These are phyloP conservation scores for Poeciliopsis paucimaculata DNA, from an alignment of 2,797 vertebrate genomes.

Conservation along the genomic window DNA sequence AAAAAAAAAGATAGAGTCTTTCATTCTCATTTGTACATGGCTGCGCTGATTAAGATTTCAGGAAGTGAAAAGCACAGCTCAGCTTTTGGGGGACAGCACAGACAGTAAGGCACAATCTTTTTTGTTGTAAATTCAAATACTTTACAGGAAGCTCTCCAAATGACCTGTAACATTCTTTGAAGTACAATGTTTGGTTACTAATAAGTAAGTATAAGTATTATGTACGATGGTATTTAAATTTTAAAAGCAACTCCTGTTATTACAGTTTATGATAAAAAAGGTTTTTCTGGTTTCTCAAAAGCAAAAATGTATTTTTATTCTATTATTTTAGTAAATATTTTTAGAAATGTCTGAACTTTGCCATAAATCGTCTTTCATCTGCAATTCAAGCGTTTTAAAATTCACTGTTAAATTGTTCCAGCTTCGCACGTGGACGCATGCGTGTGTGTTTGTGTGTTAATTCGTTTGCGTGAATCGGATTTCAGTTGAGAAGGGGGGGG, in stretches of 20 bases:
- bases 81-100: constrained; percentile 63
- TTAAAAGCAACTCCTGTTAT: neutral
- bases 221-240: neutral
- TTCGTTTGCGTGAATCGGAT: constrained; percentile 38
- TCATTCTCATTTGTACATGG: constrained; percentile 41
- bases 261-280: neutral
- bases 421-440: neutral
- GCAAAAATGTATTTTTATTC: neutral
- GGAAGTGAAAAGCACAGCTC: constrained; percentile 50
- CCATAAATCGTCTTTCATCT: neutral
- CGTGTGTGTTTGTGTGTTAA: constrained; percentile 18
- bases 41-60: constrained; percentile 40
- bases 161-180: constrained; percentile 81
- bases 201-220: no score
- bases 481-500: neutral
- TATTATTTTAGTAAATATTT: neutral
- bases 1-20: constrained; percentile 32
- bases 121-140: constrained; percentile 87
- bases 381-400: constrained; percentile 17
- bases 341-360: neutral
- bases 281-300: neutral
- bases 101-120: constrained; percentile 61
- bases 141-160: constrained; percentile 84
- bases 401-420: neutral
- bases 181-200: neutral